Conservation (phyloP, 2,113 vertebrate species). For the Asarcornis scutulata region DNA sequence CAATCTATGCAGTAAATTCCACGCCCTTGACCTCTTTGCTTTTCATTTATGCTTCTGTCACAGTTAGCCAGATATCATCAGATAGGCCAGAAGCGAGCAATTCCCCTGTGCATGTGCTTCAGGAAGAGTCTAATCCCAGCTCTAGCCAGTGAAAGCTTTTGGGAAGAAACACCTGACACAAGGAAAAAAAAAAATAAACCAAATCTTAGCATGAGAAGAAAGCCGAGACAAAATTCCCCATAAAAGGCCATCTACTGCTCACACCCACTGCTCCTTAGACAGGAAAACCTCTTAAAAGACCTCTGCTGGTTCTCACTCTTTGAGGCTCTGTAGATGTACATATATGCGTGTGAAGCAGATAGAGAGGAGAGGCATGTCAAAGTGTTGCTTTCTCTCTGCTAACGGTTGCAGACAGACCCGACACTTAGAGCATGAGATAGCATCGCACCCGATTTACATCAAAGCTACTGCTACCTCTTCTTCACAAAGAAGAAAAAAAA, state of each 20-base stretch:
- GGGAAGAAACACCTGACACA: conserved; percentile 27
- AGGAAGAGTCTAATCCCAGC: not conserved
- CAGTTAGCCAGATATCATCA: conserved; percentile 13
- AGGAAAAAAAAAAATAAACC: not conserved
- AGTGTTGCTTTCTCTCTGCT: not conserved
- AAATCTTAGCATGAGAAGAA: conserved; percentile 31
- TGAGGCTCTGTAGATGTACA: not conserved
- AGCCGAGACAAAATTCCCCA: conserved; percentile 26
- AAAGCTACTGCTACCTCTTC: not conserved
- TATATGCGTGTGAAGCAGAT: not conserved
- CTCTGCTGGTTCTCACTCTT: conserved; percentile 5
- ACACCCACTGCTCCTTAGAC: conserved; percentile 25
- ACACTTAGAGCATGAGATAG: conserved; percentile 26
- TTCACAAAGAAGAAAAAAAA: not conserved
- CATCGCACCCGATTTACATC: not conserved
- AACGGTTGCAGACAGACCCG: not conserved
- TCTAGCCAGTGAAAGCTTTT: conserved; percentile 33
- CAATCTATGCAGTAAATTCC: not conserved
- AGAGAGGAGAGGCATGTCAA: not conserved
- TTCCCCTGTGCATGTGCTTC: not conserved
- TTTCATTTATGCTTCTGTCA: conserved; percentile 30
- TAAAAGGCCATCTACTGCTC: conserved; percentile 28
- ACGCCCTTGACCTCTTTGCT: not conserved
- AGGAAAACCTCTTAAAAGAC: conserved; percentile 46
- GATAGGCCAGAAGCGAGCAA: not conserved